These are phyloP conservation scores for Pseudonaja textilis DNA, from an alignment of 2,113 vertebrate species.

Conservation along the genomic window DNA sequence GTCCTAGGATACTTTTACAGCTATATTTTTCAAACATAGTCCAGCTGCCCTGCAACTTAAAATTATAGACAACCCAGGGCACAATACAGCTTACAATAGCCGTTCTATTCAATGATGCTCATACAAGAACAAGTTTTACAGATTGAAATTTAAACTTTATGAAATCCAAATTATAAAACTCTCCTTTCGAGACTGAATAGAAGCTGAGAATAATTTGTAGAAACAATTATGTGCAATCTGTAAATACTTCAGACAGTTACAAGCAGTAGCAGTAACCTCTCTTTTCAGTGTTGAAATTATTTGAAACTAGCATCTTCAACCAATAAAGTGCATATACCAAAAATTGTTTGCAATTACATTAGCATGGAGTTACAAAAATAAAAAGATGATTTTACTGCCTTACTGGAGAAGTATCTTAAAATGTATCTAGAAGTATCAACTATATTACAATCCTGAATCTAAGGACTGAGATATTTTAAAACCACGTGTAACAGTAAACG, in stretches of 20 bases:
- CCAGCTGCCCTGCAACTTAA: not conserved
- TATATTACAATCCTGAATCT: not conserved
- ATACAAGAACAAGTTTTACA: not conserved
- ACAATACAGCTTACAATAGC: not conserved
- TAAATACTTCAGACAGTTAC: not conserved
- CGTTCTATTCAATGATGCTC: not conserved
- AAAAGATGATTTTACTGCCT: not conserved
- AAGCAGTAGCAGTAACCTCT: too few species aligned
- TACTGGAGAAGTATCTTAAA: not conserved
- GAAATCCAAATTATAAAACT: not conserved
- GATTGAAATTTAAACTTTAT: constrained; percentile 15
- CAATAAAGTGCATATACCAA: not conserved
- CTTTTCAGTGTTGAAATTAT: constrained; percentile 1
- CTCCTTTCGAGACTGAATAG: not conserved
- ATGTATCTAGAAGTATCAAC: not conserved
- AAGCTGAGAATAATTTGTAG: not conserved
- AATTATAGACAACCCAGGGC: not conserved
- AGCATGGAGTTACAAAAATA: constrained; percentile 13
- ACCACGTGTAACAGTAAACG: not conserved
- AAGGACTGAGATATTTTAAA: not conserved
- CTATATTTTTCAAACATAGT: not conserved
- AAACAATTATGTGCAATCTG: not conserved
- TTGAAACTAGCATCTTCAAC: not conserved
- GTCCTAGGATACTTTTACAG: not conserved
- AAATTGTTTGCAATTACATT: not conserved